A percentile compares a stretch with the other conserved stretches of the same genome.
Evolutionary conservation across 2,113 vertebrate species (phyloP).

Genomic region (Sturnira hondurensis): DNA sequence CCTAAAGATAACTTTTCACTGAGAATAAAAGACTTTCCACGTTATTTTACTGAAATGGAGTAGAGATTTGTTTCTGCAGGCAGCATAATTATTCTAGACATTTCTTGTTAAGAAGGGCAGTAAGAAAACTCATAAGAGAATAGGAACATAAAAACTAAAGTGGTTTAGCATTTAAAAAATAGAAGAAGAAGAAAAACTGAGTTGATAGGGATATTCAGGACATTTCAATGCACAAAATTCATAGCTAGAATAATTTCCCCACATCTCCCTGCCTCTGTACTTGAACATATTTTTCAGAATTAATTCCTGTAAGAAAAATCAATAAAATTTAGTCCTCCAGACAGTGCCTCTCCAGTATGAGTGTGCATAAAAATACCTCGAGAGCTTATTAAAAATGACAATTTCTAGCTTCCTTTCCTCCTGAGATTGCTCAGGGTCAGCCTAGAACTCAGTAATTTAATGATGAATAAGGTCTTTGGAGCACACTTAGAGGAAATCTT

Average conservation of each 20-base stretch:
- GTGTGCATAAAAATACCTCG: background rate
- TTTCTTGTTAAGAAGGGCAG: background rate
- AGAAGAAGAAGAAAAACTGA: background rate
- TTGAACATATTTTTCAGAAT: conserved; percentile 22
- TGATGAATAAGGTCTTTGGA: background rate
- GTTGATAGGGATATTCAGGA: background rate
- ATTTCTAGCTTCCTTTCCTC: background rate
- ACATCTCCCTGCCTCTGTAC: background rate
- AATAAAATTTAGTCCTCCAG: conserved; percentile 28
- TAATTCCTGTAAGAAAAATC: conserved; percentile 43
- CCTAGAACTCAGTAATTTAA: background rate
- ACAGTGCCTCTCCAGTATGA: background rate
- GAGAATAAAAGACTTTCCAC: background rate
- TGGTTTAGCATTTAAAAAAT: background rate
- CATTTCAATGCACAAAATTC: conserved; percentile 19
- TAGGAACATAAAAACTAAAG: background rate
- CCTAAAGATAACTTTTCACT: background rate
- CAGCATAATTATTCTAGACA: background rate
- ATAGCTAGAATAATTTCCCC: background rate
- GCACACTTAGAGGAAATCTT: background rate
- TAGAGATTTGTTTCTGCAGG: background rate
- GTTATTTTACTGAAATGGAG: background rate
- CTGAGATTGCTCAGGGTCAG: background rate
- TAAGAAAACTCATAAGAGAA: background rate
- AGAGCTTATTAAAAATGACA: conserved; percentile 22